These are phyloP conservation scores for Megaustenia siamemsis DNA, from an alignment of 2,888 invertebrate species.

Conservation along the genomic window DNA sequence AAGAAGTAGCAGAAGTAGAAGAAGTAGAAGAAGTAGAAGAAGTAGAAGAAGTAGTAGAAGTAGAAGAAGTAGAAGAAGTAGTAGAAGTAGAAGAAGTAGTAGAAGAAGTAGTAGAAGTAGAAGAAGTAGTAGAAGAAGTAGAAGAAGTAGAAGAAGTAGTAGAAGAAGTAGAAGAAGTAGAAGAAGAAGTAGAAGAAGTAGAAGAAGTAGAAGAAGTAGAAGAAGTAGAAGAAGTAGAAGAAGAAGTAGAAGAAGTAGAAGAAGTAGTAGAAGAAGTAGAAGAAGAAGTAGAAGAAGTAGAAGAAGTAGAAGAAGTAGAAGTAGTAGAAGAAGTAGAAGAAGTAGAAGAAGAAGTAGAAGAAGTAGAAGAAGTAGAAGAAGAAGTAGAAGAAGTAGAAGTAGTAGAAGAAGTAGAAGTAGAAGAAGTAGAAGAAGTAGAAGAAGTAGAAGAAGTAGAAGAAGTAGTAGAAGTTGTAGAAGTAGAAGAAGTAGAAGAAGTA, in stretches of 20 bases:
- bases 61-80: not conserved
- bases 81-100: constrained; percentile 14
- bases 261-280: not conserved
- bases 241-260: not conserved
- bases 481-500: not conserved
- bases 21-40: no score
- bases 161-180: not conserved
- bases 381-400: not conserved
- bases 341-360: not conserved
- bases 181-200: not conserved
- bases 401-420: not conserved
- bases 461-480: no score
- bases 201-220: not conserved
- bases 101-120: constrained; percentile 15
- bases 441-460: not conserved
- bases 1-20: no score
- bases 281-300: not conserved
- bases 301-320: not conserved
- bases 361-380: not conserved
- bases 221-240: not conserved
- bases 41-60: not conserved
- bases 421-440: not conserved
- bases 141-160: not conserved
- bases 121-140: not conserved
- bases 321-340: not conserved